Percentiles rank a stretch among this genome's conserved stretches.
phyloP scores from a whole-genome alignment of 2,797 vertebrate genomes.

The Pygocentrus nattereri region DNA sequence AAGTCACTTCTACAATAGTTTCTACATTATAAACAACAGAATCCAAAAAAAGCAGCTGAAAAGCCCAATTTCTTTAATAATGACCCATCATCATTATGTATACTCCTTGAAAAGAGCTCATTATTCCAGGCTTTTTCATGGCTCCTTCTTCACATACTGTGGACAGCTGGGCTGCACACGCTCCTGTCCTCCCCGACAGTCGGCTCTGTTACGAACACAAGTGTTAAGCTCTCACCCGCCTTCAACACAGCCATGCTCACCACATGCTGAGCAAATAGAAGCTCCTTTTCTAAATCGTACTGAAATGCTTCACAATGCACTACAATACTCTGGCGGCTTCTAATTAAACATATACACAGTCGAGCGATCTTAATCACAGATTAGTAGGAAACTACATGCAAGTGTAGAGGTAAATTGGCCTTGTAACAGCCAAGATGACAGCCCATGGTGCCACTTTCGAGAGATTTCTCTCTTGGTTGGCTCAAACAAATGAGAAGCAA shows the following conservation, averaged over 20 bases:
- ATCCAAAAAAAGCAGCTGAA: background rate
- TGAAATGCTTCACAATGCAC: background rate
- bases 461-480: background rate
- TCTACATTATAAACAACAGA: background rate
- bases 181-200: conserved; percentile 11
- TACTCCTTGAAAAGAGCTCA: background rate
- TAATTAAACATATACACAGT: too few species aligned
- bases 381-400: background rate
- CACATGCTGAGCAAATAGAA: conserved; percentile 14
- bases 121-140: background rate
- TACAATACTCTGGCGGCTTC: background rate
- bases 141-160: background rate
- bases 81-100: background rate
- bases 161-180: conserved; percentile 28
- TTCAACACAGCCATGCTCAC: background rate
- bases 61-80: background rate
- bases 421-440: background rate
- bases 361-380: background rate
- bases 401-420: too few species aligned
- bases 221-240: conserved; percentile 11
- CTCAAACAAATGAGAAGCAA: conserved; percentile 9
- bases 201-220: conserved; percentile 2
- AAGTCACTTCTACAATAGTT: background rate
- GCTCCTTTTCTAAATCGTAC: background rate
- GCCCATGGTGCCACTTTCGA: background rate